Evolutionary conservation across 2,113 vertebrate genomes (phyloP).

Genomic region (Butorides virescens): DNA sequence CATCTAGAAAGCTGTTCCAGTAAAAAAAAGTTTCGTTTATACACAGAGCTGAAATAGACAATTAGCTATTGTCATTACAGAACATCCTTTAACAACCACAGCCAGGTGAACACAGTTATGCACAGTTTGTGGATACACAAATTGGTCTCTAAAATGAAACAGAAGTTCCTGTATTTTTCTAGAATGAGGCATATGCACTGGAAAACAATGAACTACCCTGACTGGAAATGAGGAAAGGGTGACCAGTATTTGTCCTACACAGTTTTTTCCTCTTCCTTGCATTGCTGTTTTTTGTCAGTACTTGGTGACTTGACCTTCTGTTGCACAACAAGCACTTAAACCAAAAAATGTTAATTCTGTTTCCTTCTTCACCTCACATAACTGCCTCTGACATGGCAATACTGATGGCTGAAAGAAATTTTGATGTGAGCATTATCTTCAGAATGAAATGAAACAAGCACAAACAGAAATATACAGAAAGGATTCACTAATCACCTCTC

Average conservation of each 20-base stretch:
- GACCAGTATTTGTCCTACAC: neutral
- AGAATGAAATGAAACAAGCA: neutral
- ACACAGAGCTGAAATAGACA: neutral
- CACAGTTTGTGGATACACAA: neutral
- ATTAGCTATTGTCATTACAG: neutral
- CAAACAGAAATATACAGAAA: neutral
- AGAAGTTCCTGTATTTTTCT: neutral
- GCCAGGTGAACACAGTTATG: neutral
- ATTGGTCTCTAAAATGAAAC: neutral
- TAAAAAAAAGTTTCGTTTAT: neutral
- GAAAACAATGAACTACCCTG: neutral
- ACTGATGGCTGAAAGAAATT: neutral
- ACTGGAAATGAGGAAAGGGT: neutral
- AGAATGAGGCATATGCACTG: neutral
- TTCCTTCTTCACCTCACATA: neutral
- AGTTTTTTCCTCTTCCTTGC: neutral
- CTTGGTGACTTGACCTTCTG: neutral
- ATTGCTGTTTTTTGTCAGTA: neutral
- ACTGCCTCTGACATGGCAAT: neutral
- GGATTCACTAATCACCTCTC: neutral
- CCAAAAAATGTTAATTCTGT: neutral
- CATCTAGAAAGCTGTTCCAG: neutral
- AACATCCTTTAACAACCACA: neutral
- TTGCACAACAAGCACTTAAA: neutral
- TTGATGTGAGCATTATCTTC: neutral